Conservation (phyloP, 2,797 vertebrate genomes). For the Sandelia bainsii region DNA sequence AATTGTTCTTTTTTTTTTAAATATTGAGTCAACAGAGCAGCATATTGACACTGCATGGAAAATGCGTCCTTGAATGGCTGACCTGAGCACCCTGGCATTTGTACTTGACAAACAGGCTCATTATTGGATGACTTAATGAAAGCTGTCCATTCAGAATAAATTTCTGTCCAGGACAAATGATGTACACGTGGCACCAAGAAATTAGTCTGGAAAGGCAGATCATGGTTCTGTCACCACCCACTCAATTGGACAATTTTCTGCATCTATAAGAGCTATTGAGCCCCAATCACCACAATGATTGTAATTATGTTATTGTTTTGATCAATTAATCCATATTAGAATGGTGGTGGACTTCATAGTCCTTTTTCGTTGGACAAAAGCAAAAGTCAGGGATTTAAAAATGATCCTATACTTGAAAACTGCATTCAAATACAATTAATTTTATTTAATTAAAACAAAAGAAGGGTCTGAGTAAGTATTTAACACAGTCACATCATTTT, state of each 20-base stretch:
- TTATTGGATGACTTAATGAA: slow-evolving; percentile 82
- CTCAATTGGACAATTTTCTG: slow-evolving; percentile 66
- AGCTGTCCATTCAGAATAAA: slow-evolving; percentile 79
- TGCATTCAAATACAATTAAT: slow-evolving; percentile 15
- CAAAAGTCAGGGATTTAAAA: slow-evolving; percentile 31
- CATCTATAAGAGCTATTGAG: slow-evolving; percentile 60
- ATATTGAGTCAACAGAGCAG: slow-evolving; percentile 35
- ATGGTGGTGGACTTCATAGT: slow-evolving; percentile 40
- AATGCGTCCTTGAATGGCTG: slow-evolving; percentile 71
- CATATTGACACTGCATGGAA: slow-evolving; percentile 59
- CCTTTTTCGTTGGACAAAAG: slow-evolving; percentile 33
- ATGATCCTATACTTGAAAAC: neutral
- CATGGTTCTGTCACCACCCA: slow-evolving; percentile 52
- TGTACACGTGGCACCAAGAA: slow-evolving; percentile 63
- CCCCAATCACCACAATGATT: slow-evolving; percentile 53
- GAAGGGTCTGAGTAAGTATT: neutral
- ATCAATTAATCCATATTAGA: slow-evolving; percentile 55
- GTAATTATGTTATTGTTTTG: slow-evolving; percentile 68
- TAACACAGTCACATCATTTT: neutral
- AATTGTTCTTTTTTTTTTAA: slow-evolving; percentile 23
- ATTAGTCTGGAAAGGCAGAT: slow-evolving; percentile 67
- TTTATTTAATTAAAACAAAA: neutral
- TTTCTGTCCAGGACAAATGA: slow-evolving; percentile 75
- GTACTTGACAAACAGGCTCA: slow-evolving; percentile 79
- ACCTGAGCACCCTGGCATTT: slow-evolving; percentile 70